A percentile compares a stretch with the other conserved stretches of the same genome.
phyloP scores from a whole-genome alignment of 2,888 invertebrate species.

The Abscondita cerata region DNA sequence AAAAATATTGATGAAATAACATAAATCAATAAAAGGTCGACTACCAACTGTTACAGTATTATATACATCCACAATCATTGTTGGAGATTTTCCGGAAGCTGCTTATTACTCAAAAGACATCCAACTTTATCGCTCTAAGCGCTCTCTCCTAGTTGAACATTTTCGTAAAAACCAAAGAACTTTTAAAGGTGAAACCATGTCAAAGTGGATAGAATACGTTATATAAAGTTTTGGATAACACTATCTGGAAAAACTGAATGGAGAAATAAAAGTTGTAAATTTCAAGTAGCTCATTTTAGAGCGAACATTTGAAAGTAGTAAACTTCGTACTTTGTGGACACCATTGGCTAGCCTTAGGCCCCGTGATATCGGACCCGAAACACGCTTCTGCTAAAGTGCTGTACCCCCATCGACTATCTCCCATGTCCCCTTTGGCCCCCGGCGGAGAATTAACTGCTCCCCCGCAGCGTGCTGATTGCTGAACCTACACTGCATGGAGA shows the following conservation, averaged over 20 bases:
- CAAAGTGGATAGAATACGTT: slow-evolving; percentile 21
- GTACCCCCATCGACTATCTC: slow-evolving; percentile 41
- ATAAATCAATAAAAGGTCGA: slow-evolving; percentile 3
- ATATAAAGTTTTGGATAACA: slow-evolving; percentile 31
- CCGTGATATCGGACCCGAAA: slow-evolving; percentile 52
- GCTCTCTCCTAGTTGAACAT: slow-evolving; percentile 14
- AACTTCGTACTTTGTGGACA: slow-evolving; percentile 48
- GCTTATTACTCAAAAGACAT: not conserved
- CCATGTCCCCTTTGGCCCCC: slow-evolving; percentile 44
- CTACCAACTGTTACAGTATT: slow-evolving; percentile 8
- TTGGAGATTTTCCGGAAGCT: slow-evolving; percentile 1
- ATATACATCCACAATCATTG: slow-evolving; percentile 1
- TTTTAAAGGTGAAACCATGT: slow-evolving; percentile 27
- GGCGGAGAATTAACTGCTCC: slow-evolving; percentile 51
- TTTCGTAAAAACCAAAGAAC: slow-evolving; percentile 20
- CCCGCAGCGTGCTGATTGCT: slow-evolving; percentile 48
- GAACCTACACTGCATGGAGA: slow-evolving; percentile 43
- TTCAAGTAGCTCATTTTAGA: slow-evolving; percentile 41
- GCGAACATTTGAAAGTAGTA: slow-evolving; percentile 42
- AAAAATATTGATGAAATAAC: not conserved
- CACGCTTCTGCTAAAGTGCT: slow-evolving; percentile 51
- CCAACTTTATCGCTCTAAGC: slow-evolving; percentile 4
- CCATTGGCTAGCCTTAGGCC: slow-evolving; percentile 44
- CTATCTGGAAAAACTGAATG: slow-evolving; percentile 19
- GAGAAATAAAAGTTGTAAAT: slow-evolving; percentile 45